These are phyloP conservation scores for Eretmocerus hayati DNA, from an alignment of 2,888 invertebrate genomes.

Conservation along the genomic window DNA sequence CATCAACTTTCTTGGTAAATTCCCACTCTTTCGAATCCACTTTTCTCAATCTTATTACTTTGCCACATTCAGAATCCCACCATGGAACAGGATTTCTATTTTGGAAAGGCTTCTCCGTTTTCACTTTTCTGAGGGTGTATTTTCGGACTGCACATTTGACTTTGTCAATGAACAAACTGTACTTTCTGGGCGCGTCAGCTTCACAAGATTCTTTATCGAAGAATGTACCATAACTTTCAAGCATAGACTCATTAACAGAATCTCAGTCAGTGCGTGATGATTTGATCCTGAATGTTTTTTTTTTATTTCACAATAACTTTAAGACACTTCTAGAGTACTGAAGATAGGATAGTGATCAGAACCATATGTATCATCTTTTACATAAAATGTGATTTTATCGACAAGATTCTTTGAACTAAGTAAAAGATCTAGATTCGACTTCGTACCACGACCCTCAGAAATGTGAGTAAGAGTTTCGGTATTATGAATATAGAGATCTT, in stretches of 20 bases:
- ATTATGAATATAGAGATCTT: not conserved
- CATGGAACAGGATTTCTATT: not conserved
- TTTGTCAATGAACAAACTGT: too few relatives aligned
- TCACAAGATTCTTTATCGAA: too few relatives aligned
- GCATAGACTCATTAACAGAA: not conserved
- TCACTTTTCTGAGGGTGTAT: too few relatives aligned
- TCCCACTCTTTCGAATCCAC: too few relatives aligned
- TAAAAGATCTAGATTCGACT: not conserved
- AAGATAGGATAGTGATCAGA: slow-evolving; percentile 2
- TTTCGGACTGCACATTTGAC: too few relatives aligned
- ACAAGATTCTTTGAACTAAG: not conserved
- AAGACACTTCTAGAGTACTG: not conserved
- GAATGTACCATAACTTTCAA: too few relatives aligned
- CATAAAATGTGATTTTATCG: not conserved
- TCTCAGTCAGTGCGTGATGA: not conserved
- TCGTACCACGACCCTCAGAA: not conserved
- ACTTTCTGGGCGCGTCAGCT: too few relatives aligned
- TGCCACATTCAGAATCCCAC: too few relatives aligned
- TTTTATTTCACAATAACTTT: not conserved
- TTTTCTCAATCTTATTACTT: not conserved
- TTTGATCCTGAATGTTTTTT: not conserved
- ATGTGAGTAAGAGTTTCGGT: not conserved
- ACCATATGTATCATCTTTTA: not conserved
- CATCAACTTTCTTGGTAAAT: too few relatives aligned
- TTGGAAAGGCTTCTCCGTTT: too few relatives aligned